Evolutionary conservation across 2,797 vertebrate species (phyloP).

Genomic region (Buphagus erythrorhynchus): DNA sequence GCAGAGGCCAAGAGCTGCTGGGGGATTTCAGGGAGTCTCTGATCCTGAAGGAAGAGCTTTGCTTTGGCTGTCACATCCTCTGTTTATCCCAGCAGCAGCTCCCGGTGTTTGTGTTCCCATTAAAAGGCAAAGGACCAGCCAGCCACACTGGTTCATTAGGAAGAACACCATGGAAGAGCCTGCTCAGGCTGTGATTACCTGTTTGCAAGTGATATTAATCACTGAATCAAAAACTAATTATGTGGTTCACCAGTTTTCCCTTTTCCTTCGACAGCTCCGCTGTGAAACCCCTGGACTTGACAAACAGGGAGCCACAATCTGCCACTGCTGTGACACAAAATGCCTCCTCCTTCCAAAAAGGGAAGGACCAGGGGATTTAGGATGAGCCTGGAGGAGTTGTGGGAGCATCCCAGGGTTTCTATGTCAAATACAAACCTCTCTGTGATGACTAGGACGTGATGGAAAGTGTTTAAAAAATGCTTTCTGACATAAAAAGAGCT

Average conservation of each 20-base stretch:
- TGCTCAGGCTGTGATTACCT: constrained; percentile 37
- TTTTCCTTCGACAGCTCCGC: neutral
- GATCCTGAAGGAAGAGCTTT: neutral
- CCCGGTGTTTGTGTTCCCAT: neutral
- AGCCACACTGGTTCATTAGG: neutral
- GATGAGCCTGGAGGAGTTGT: neutral
- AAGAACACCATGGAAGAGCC: neutral
- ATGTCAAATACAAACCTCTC: neutral
- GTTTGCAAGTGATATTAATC: constrained; percentile 48
- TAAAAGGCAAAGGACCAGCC: neutral
- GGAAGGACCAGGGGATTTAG: neutral
- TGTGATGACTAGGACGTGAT: neutral
- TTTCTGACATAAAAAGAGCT: neutral
- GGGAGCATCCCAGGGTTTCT: neutral
- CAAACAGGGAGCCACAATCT: neutral
- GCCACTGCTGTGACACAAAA: neutral
- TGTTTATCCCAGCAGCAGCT: neutral
- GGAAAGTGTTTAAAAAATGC: neutral
- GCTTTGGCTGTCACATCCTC: neutral
- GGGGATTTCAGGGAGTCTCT: neutral
- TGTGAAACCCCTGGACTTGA: neutral
- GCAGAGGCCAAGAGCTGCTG: neutral
- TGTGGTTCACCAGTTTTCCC: constrained; percentile 29
- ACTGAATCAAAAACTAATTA: constrained; percentile 66
- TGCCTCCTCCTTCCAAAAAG: neutral